Evolutionary conservation across 2,888 invertebrate species (phyloP).

Genomic region (Parelbella ahira): DNA sequence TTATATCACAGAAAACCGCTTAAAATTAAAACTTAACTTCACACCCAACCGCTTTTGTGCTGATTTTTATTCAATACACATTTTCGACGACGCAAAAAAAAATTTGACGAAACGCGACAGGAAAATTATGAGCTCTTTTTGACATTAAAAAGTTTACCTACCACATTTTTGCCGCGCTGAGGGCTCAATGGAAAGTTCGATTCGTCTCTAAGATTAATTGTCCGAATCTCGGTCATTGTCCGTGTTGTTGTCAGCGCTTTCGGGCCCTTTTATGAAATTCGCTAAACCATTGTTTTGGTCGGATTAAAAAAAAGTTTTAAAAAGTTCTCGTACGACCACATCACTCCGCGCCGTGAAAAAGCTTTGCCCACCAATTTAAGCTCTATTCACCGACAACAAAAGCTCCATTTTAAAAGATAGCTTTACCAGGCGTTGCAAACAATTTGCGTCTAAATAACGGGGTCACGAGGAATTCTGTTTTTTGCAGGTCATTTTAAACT

Average conservation of each 20-base stretch:
- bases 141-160: conserved; percentile 20
- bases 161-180: conserved; percentile 14
- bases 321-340: conserved; percentile 49
- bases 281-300: conserved; percentile 66
- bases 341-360: conserved; percentile 19
- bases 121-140: conserved; percentile 21
- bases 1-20: too few species aligned
- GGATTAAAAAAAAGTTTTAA: conserved; percentile 60
- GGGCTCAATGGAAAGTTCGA: conserved; percentile 46
- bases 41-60: background rate
- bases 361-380: conserved; percentile 22
- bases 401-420: conserved; percentile 26
- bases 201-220: conserved; percentile 71
- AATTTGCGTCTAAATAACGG: conserved; percentile 66
- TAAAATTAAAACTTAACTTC: too few species aligned
- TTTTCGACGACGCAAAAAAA: conserved; percentile 17
- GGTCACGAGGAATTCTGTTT: conserved; percentile 61
- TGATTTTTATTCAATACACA: conserved; percentile 7
- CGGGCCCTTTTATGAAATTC: conserved; percentile 67
- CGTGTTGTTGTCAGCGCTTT: conserved; percentile 59
- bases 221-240: conserved; percentile 55
- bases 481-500: conserved; percentile 73
- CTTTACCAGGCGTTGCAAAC: conserved; percentile 37
- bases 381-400: conserved; percentile 26
- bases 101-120: conserved; percentile 10